Percentiles rank a stretch among this genome's conserved stretches.
phyloP scores from a whole-genome alignment of 2,888 invertebrate species.

The Linyphia triangularis region DNA sequence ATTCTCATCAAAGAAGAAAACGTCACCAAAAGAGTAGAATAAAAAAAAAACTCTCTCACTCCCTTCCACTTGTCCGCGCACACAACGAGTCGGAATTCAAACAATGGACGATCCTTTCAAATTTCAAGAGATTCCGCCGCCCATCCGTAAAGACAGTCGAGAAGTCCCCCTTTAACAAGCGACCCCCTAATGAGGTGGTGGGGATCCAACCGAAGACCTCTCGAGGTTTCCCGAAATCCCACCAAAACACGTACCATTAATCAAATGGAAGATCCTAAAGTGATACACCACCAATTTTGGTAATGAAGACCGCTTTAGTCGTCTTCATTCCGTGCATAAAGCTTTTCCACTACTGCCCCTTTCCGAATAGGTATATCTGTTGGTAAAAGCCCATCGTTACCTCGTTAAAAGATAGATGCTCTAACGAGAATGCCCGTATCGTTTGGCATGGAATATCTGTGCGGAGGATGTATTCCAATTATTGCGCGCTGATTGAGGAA shows the following conservation, averaged over 20 bases:
- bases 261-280: conserved; percentile 72
- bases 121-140: conserved; percentile 45
- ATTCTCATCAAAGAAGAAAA: not conserved
- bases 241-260: conserved; percentile 74
- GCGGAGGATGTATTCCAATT: conserved; percentile 43
- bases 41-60: conserved; percentile 24
- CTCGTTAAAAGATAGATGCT: conserved; percentile 53
- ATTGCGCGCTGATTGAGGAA: conserved; percentile 49
- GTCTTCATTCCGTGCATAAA: conserved; percentile 70
- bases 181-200: conserved; percentile 66
- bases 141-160: conserved; percentile 53
- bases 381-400: conserved; percentile 57
- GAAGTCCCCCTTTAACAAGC: conserved; percentile 59
- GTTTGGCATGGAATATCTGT: not conserved
- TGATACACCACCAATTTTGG: conserved; percentile 74
- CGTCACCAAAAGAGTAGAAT: not conserved
- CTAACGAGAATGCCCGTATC: conserved; percentile 52
- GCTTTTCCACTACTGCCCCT: conserved; percentile 34
- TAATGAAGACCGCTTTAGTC: conserved; percentile 59
- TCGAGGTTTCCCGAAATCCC: conserved; percentile 71
- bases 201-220: conserved; percentile 38
- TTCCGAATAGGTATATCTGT: conserved; percentile 13
- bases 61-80: conserved; percentile 32
- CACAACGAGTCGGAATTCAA: conserved; percentile 21
- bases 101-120: conserved; percentile 64